Conservation (phyloP, 2,888 invertebrate species). For the Lithophane semibrunnea region DNA sequence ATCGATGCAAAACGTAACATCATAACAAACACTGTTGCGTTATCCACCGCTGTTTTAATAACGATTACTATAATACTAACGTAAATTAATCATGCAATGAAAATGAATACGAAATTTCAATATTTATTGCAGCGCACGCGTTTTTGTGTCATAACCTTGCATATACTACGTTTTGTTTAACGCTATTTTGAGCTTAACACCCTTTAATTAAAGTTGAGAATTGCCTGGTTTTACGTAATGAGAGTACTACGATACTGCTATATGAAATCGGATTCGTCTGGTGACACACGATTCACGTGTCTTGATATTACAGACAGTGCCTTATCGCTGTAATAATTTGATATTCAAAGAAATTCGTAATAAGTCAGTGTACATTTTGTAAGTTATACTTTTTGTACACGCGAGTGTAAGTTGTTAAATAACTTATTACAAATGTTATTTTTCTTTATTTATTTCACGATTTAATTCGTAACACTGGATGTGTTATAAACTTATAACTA, state of each 20-base stretch:
- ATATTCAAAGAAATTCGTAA: slow-evolving; percentile 50
- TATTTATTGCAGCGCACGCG: slow-evolving; percentile 59
- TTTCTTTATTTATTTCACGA: slow-evolving; percentile 11
- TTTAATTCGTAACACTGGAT: slow-evolving; percentile 9
- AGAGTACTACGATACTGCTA: slow-evolving; percentile 27
- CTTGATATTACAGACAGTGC: slow-evolving; percentile 38
- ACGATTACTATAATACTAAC: slow-evolving; percentile 63
- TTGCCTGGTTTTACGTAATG: slow-evolving; percentile 18
- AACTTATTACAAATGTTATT: not conserved
- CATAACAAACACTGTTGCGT: slow-evolving; percentile 55
- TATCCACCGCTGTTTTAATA: slow-evolving; percentile 67
- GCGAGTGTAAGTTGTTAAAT: slow-evolving; percentile 19
- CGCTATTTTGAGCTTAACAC: slow-evolving; percentile 17
- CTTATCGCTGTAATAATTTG: slow-evolving; percentile 45
- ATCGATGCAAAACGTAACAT: slow-evolving; percentile 39
- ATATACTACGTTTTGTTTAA: slow-evolving; percentile 38
- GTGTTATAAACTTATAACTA: not conserved
- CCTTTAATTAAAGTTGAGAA: slow-evolving; percentile 1
- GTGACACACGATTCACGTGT: slow-evolving; percentile 52
- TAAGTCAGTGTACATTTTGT: slow-evolving; percentile 36
- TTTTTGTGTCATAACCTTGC: slow-evolving; percentile 63
- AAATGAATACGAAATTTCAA: slow-evolving; percentile 69
- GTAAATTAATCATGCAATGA: slow-evolving; percentile 67
- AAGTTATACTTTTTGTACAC: slow-evolving; percentile 16
- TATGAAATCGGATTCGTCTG: slow-evolving; percentile 57